Evolutionary conservation across 2,797 vertebrate species (phyloP), one percentile per base, ranked within the genome.

Genomic region (Xenops minutus): DNA sequence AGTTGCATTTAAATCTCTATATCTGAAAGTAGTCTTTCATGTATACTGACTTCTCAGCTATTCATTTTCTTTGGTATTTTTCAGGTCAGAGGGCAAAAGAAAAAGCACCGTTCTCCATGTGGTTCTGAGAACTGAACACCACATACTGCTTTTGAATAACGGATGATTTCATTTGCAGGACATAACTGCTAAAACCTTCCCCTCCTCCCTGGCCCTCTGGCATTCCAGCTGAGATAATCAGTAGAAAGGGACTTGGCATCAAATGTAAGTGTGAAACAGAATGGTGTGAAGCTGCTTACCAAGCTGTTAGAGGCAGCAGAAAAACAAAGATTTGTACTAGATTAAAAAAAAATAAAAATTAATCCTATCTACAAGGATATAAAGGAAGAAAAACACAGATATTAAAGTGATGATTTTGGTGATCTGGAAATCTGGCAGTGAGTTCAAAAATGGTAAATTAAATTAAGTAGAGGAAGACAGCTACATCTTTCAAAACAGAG

Each of bases 151-250:
- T 96, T 91, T 94, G 85, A 93, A 91, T 84, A 95, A 91, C 85
- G 85, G 92, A 93, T 88, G 3, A 94, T 96, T 96, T 96, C 23
- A 12, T 89, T 93, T 93, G 75, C 87, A 93, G 95, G 87, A 96
- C 89, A 54, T 71, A 92, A 78, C 85, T 89, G 79, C 72, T 92
- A 95, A 96, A 77, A 12, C 64, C 49, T 89, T 92, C 78, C 75
- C 26, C 44, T 94, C 79, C 58, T 72, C 43, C 61, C 39, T 2
- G 1, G n/a, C 61, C 78, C 89, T 84, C 94, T 94, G 94, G 93
- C 61, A 93, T 94, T 92, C 94, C 92, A 97, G 85, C 95, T 96
- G 96, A 98, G 96, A 96, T 94, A 97, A 97, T 98, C 97, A 97
- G 96, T 85, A 87, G 77, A 96, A 96, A 83, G 71, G 43, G 74